Evolutionary conservation across 2,888 invertebrate species (phyloP).

Genomic region (Deilephila elpenor): DNA sequence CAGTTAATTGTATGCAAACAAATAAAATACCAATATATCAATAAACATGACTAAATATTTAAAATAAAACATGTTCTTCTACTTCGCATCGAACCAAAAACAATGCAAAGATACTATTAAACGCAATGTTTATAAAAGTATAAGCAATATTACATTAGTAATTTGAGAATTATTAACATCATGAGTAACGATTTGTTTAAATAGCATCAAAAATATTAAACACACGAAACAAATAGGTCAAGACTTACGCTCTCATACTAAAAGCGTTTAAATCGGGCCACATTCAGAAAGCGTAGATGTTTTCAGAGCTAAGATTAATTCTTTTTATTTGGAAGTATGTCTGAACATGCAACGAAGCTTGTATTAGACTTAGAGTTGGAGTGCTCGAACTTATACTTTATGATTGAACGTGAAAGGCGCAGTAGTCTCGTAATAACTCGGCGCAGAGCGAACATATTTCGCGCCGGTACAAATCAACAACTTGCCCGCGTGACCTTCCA

Average conservation of each 20-base stretch:
- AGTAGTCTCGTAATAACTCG: slow-evolving; percentile 10
- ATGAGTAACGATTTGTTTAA: slow-evolving; percentile 8
- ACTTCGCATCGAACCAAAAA: no score
- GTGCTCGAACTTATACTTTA: slow-evolving; percentile 28
- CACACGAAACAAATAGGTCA: slow-evolving; percentile 52
- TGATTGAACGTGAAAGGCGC: slow-evolving; percentile 17
- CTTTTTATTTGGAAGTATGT: slow-evolving; percentile 40
- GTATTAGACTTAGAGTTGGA: slow-evolving; percentile 27
- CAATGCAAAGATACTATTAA: no score
- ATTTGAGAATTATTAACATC: not conserved
- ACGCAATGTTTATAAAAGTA: not conserved
- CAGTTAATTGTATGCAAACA: not conserved
- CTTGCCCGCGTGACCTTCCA: slow-evolving; percentile 64
- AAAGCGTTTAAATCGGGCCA: slow-evolving; percentile 50
- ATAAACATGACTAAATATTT: not conserved
- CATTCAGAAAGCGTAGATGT: slow-evolving; percentile 41
- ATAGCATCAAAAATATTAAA: slow-evolving; percentile 24
- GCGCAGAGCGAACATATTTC: slow-evolving; percentile 42
- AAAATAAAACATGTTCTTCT: no score
- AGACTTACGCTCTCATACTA: slow-evolving; percentile 53
- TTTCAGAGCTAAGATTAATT: slow-evolving; percentile 44
- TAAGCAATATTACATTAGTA: not conserved
- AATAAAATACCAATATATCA: not conserved
- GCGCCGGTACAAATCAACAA: slow-evolving; percentile 44
- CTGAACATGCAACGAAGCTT: slow-evolving; percentile 25